These are phyloP conservation scores for Calvadosia cruxmelitensis DNA, from an alignment of 30 jellyfish, hydroid and myxozoan species.

Conservation along the genomic window DNA sequence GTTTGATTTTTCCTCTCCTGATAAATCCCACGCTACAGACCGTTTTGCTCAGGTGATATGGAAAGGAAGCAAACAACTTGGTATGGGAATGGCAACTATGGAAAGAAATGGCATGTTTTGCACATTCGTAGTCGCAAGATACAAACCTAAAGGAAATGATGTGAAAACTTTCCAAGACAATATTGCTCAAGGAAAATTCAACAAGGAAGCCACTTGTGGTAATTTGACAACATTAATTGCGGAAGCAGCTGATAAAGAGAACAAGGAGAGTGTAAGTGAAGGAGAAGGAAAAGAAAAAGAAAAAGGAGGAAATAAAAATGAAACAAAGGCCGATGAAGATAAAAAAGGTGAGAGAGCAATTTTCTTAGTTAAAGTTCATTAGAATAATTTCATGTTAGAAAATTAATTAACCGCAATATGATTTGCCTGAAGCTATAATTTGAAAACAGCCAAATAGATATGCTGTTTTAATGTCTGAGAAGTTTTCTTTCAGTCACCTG, in stretches of 20 bases:
- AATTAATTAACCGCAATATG: too few species aligned
- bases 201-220: conserved; percentile 2
- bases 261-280: too few species aligned
- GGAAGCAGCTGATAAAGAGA: not conserved
- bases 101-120: conserved; percentile 47
- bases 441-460: not conserved
- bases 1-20: not conserved
- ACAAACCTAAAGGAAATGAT: conserved; percentile 61
- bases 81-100: conserved; percentile 20
- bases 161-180: conserved; percentile 39
- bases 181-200: conserved; percentile 58
- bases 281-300: not conserved
- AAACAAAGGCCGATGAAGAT: not conserved
- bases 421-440: not conserved
- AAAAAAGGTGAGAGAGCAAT: not conserved
- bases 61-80: not conserved
- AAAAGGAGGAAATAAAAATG: not conserved
- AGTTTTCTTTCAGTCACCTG: not conserved
- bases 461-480: not conserved
- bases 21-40: not conserved
- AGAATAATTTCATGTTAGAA: too few species aligned
- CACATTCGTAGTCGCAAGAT: conserved; percentile 67
- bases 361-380: too few species aligned
- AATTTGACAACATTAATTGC: not conserved
- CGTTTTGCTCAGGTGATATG: not conserved